A percentile compares a stretch with the other conserved stretches of the same genome.
Conservation (phyloP, 2,888 invertebrate species). For the Rhimphoctona megacephalus region DNA sequence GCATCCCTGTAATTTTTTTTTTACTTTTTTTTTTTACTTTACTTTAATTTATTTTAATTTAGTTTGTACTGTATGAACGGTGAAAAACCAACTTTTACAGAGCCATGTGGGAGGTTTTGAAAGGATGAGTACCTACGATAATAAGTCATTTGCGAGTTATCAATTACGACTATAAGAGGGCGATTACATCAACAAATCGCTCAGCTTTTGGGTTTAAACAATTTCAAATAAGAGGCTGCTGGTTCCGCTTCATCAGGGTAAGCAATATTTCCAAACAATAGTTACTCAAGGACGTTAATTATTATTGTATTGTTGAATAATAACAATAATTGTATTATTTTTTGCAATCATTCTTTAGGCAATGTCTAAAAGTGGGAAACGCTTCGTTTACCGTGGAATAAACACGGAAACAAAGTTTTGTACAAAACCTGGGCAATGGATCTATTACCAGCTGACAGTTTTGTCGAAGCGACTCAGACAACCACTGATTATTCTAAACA, state of each 20-base stretch:
- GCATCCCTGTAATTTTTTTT: too few species aligned
- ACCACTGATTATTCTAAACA: not conserved
- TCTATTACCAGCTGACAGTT: conserved; percentile 14
- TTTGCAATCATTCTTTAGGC: conserved; percentile 1
- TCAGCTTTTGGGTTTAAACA: not conserved
- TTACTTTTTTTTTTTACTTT: too few species aligned
- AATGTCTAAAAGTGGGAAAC: conserved; percentile 5
- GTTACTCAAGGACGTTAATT: not conserved
- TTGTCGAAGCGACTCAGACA: not conserved
- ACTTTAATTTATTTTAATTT: too few species aligned
- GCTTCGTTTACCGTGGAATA: not conserved
- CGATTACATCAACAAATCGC: not conserved
- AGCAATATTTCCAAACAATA: not conserved
- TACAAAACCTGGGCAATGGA: conserved; percentile 15
- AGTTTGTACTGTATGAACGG: too few species aligned
- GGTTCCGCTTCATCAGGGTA: conserved; percentile 43
- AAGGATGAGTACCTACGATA: not conserved
- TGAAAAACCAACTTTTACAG: too few species aligned
- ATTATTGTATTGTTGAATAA: not conserved
- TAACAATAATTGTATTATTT: not conserved
- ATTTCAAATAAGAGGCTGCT: conserved; percentile 20
- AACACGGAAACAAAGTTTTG: not conserved
- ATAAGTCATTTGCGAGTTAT: not conserved
- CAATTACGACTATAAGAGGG: not conserved
- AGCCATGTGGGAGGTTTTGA: not conserved